These are phyloP conservation scores for Glomeris maerens DNA, from an alignment of 1,140 invertebrate species.

Conservation along the genomic window DNA sequence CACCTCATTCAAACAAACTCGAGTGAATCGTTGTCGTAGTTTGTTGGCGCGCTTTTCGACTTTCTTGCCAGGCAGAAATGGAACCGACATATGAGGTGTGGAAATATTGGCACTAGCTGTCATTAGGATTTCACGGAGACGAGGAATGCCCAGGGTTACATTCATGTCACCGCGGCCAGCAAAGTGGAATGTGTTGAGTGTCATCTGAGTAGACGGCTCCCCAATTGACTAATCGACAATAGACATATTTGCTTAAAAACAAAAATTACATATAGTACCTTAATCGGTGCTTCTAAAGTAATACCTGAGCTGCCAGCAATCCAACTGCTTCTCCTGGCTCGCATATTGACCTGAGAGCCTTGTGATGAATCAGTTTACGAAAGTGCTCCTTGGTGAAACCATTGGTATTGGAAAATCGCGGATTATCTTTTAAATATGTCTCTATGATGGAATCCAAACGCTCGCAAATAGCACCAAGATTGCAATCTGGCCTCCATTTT, in stretches of 20 bases:
- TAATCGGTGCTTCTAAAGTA: background rate
- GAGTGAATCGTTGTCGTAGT: slow-evolving; percentile 52
- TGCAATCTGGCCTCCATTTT: slow-evolving; percentile 49
- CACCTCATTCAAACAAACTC: slow-evolving; percentile 61
- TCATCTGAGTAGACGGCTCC: slow-evolving; percentile 99
- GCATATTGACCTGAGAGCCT: slow-evolving; percentile 58
- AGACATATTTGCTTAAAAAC: slow-evolving; percentile 6
- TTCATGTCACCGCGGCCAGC: slow-evolving; percentile 99
- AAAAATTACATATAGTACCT: background rate
- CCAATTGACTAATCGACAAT: slow-evolving; percentile 58
- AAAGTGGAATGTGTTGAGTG: slow-evolving; percentile 98
- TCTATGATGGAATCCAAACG: slow-evolving; percentile 51
- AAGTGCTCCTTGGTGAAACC: slow-evolving; percentile 31
- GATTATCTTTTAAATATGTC: slow-evolving; percentile 40
- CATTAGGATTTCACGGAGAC: slow-evolving; percentile 93
- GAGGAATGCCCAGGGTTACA: slow-evolving; percentile 82
- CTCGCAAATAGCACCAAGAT: slow-evolving; percentile 64
- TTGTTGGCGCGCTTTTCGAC: slow-evolving; percentile 47
- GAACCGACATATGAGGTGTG: slow-evolving; percentile 92
- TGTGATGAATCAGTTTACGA: slow-evolving; percentile 55
- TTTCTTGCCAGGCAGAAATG: slow-evolving; percentile 40
- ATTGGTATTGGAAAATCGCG: slow-evolving; percentile 31
- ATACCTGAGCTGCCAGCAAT: slow-evolving; percentile 68
- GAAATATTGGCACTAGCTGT: slow-evolving; percentile 79
- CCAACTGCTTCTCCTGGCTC: slow-evolving; percentile 93